Percentiles rank a stretch among this genome's conserved stretches.
phyloP scores from a whole-genome alignment of 2,797 vertebrate genomes.

The Taeniopygia guttata region DNA sequence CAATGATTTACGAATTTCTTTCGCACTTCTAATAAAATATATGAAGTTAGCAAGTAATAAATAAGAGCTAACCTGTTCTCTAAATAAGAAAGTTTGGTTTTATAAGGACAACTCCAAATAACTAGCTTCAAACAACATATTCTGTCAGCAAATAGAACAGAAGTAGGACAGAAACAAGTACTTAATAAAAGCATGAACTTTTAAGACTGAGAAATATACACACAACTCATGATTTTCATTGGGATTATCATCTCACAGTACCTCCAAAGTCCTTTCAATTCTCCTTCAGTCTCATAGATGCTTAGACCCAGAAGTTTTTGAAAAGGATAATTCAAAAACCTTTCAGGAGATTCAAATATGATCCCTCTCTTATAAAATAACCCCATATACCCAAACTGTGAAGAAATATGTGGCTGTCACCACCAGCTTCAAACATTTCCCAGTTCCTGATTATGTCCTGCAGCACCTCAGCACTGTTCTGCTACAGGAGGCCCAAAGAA shows the following conservation, averaged over 20 bases:
- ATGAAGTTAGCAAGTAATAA: not conserved
- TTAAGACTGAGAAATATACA: not conserved
- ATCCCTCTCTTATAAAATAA: not conserved
- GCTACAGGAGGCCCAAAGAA: not conserved
- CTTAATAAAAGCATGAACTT: not conserved
- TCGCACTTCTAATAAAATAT: not conserved
- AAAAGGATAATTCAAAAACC: not conserved
- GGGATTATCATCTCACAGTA: not conserved
- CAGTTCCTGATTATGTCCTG: not conserved
- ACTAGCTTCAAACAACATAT: not conserved
- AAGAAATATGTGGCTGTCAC: not conserved
- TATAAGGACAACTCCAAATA: not conserved
- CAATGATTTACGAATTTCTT: not conserved
- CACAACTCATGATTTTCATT: not conserved
- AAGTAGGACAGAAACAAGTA: not conserved
- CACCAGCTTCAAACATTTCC: accelerated
- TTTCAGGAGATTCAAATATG: not conserved
- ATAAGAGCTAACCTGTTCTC: not conserved
- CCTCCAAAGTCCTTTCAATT: not conserved
- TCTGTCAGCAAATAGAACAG: not conserved
- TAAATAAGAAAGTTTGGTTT: not conserved
- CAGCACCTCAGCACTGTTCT: accelerated
- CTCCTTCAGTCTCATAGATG: not conserved
- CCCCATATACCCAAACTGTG: not conserved
- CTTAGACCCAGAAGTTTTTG: not conserved